A percentile compares a stretch with the other conserved stretches of the same genome.
These are phyloP conservation scores for Ataeniobius toweri DNA, from an alignment of 2,797 vertebrate genomes.

Conservation along the genomic window DNA sequence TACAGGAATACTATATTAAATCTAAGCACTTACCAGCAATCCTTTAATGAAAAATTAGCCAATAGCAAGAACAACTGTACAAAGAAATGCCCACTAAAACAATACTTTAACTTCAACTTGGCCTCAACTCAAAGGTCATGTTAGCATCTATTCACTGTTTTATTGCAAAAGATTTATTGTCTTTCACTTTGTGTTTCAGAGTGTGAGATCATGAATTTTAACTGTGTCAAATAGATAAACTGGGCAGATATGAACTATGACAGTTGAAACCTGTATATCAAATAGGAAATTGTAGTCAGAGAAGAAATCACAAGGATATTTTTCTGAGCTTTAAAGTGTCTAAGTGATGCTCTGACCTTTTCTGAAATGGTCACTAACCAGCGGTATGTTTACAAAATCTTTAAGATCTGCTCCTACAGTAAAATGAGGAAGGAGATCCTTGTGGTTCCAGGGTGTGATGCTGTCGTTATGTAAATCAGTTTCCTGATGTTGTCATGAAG, in stretches of 20 bases:
- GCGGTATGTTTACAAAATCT: background rate
- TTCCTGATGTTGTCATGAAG: constrained; percentile 3
- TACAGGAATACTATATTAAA: background rate
- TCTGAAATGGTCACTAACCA: background rate
- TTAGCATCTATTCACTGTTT: background rate
- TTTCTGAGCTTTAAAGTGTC: background rate
- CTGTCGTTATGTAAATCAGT: background rate
- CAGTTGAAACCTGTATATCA: background rate
- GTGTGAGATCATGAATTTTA: background rate
- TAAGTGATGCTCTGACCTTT: background rate
- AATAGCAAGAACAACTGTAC: background rate
- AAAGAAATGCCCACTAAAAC: background rate
- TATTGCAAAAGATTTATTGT: background rate
- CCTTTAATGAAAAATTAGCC: background rate
- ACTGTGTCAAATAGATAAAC: background rate
- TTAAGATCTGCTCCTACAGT: background rate
- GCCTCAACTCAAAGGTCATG: background rate
- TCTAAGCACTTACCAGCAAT: background rate
- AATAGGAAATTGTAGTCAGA: background rate
- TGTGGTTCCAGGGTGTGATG: constrained; percentile 3
- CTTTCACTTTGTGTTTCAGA: background rate
- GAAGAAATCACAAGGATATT: background rate
- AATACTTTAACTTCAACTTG: background rate
- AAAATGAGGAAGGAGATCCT: constrained; percentile 2
- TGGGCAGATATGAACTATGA: background rate